These are phyloP conservation scores for Actinia equina DNA, from an alignment of 64 coral and sea anemone species.

Conservation along the genomic window DNA sequence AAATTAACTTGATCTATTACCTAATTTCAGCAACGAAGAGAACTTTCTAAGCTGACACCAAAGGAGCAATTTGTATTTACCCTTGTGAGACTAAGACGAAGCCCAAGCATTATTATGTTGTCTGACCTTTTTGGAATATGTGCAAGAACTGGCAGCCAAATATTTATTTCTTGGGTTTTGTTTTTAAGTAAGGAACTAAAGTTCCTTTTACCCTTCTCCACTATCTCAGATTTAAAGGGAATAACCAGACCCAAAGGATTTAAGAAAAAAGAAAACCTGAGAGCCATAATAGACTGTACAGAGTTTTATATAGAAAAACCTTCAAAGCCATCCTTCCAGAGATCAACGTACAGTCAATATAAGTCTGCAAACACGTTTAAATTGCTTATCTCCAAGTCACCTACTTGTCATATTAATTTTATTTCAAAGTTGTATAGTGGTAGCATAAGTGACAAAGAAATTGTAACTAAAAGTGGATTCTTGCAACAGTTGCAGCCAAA, in stretches of 20 bases:
- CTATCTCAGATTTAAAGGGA: background rate
- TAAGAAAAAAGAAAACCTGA: background rate
- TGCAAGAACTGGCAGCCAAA: background rate
- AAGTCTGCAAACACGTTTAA: constrained; percentile 28
- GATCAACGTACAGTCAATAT: constrained; percentile 31
- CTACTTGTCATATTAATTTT: constrained; percentile 25
- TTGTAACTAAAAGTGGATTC: constrained; percentile 14
- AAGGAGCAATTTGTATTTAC: constrained; percentile 39
- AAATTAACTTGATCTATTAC: background rate
- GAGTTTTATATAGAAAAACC: constrained; percentile 17
- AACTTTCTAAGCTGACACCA: background rate
- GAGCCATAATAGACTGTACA: too few species aligned
- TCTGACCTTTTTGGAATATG: background rate
- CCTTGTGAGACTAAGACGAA: constrained; percentile 25
- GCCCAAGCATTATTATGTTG: constrained; percentile 17
- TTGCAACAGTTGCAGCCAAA: background rate
- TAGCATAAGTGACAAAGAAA: constrained; percentile 11
- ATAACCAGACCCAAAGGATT: background rate
- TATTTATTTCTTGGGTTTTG: constrained; percentile 21
- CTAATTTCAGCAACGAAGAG: constrained; percentile 26
- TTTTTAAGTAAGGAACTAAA: constrained; percentile 2
- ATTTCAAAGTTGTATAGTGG: constrained; percentile 24
- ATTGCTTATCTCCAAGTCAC: constrained; percentile 22
- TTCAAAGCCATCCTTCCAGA: constrained; percentile 37
- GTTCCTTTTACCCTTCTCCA: constrained; percentile 24